Percentiles rank a stretch among this genome's conserved stretches.
These are phyloP conservation scores for Calameuta filiformis DNA, from an alignment of 2,888 invertebrate genomes.

Conservation along the genomic window DNA sequence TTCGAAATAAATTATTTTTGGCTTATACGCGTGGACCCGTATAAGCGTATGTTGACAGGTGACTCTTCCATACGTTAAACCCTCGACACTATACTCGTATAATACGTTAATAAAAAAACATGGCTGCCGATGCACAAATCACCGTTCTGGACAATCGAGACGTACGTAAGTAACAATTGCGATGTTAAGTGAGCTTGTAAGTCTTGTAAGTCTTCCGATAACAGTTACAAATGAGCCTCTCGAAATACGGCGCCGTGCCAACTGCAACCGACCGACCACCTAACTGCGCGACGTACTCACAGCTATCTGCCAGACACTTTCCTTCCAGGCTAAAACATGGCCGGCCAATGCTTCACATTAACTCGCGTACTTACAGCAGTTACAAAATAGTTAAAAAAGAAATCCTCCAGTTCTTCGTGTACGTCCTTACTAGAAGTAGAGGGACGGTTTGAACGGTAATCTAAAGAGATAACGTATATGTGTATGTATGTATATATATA, in stretches of 20 bases:
- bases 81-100: not conserved
- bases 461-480: not conserved
- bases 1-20: not conserved
- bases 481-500: not conserved
- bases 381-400: not conserved
- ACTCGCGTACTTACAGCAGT: not conserved
- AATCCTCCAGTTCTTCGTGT: not conserved
- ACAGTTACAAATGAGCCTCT: conserved; percentile 53
- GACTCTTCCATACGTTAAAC: not conserved
- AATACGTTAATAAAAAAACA: not conserved
- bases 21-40: not conserved
- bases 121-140: not conserved
- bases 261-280: conserved; percentile 3
- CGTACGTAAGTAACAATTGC: conserved; percentile 29
- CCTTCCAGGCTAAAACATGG: not conserved
- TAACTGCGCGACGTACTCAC: conserved; percentile 25
- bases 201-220: conserved; percentile 40
- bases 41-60: not conserved
- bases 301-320: conserved; percentile 37
- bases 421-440: not conserved
- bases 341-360: conserved; percentile 3
- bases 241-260: conserved; percentile 46
- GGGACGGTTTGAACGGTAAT: not conserved
- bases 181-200: conserved; percentile 53
- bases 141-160: not conserved